A percentile compares a stretch with the other conserved stretches of the same genome.
Evolutionary conservation across 2,888 invertebrate genomes (phyloP).

Genomic region (Tachina lurida): DNA sequence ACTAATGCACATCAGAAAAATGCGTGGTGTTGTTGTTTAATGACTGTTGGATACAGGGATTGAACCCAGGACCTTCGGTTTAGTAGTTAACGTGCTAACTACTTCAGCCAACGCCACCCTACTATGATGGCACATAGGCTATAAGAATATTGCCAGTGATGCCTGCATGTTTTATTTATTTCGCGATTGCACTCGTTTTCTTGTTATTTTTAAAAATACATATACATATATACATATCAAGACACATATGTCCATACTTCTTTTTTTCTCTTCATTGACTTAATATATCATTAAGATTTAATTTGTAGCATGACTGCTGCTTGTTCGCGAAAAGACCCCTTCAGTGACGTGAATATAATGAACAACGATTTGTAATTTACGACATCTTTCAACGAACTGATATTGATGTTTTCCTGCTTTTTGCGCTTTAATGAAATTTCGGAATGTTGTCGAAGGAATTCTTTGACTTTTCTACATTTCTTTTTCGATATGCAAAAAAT

Average conservation of each 20-base stretch:
- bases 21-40: too few species aligned
- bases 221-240: too few species aligned
- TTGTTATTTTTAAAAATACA: not conserved
- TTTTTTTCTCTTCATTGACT: not conserved
- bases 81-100: too few species aligned
- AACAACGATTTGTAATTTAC: constrained; percentile 69
- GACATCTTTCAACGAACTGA: constrained; percentile 67
- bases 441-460: constrained; percentile 44
- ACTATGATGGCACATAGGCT: too few species aligned
- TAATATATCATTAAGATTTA: constrained; percentile 48
- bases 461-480: not conserved
- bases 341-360: constrained; percentile 39
- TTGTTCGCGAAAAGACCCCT: constrained; percentile 23
- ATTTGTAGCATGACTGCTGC: constrained; percentile 23
- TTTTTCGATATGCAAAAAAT: constrained; percentile 39
- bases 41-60: too few species aligned
- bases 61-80: too few species aligned
- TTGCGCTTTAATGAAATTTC: constrained; percentile 25
- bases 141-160: too few species aligned
- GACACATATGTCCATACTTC: too few species aligned
- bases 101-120: too few species aligned
- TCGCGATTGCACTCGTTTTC: not conserved
- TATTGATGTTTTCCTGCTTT: constrained; percentile 70
- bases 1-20: too few species aligned
- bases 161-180: not conserved